Base-by-base conservation (phyloP, 2,888 invertebrate genomes). In the Heliconius ethilla region DNA sequence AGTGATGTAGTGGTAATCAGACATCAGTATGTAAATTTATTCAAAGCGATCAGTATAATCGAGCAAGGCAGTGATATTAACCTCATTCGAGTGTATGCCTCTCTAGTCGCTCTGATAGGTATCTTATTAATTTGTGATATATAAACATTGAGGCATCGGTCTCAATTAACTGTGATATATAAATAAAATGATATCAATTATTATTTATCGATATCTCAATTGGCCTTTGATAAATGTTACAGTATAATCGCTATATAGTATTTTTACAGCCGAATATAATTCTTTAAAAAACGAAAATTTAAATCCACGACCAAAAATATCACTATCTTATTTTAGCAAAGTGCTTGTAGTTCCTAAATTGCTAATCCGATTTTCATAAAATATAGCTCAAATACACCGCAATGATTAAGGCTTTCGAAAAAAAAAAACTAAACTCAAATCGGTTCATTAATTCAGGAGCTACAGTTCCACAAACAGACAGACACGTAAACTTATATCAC, bases 21-120 rank as follows among this genome's bases (percentile, higher is more conserved):
- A 40, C 40, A 40, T 40, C 40, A 91, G 88, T 85, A 93, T 93
- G 93, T 89, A 91, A 93, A 93, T 93, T 90, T 92, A 93, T 93
- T 92, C 93, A 87, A 85, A 89, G 88, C 90, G 90, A 92, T 92
- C 91, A 87, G 89, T 90, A 89, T 92, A 91, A 92, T 90, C 91
- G 89, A 85, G 86, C 87, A 84, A 87, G 85, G 87, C 88, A 87
- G 87, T 88, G 90, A 88, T 90, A 90, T 92, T 92, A 92, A 92
- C 92, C 92, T 91, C 91, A 87, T 90, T 92, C 87, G 87, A 86
- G 85, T 86, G 87, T 87, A 87, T 89, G 88, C 85, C 88, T 79
- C 88, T 87, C 88, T 87, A 86, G 87, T 88, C 86, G 51, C 25
- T 51, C 51, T 78, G 85, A 88, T 87, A 85, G 83, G 86, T 85